Evolutionary conservation across 2,113 vertebrate species (phyloP), one percentile per base, ranked within the genome.

Genomic region (Hippocampus zosterae): DNA sequence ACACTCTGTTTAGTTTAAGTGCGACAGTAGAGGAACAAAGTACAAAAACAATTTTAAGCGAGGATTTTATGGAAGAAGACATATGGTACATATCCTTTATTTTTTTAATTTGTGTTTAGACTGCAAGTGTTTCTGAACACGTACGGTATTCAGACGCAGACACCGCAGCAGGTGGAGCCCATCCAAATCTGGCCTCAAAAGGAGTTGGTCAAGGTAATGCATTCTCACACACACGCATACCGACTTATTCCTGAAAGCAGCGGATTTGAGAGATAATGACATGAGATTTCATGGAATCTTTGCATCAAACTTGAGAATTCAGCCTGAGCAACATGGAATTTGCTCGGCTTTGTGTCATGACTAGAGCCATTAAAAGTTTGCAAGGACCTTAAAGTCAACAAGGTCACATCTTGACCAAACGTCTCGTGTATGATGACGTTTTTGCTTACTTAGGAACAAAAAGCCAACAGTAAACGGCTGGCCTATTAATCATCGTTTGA

Each of bases 181-280:
- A 99, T 99, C 82, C 97, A 99, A 89, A 99, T 99, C 84, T 99
- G 97, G 97, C 92, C 96, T 46, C 97, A 99, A 77, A 94, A 96
- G 78, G 97, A 99, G 69, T 94, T 99, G 61, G 96, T 98, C 46
- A 99, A 99, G 91, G 97, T 99, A 92, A 56, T 52, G 75, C 19
- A n/a, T 29, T 9, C 64, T 12, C 59, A 62, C 29, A 33, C 11
- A 6, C 33, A 21, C 29, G 8, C 12, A 6, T 4, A 29, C 59
- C 33, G 18, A 63, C 44, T 29, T 59, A 59, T 27, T 16, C 13
- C n/a, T 13, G n/a, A 56, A 56, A 23, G 10, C 53, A 56, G 53
- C 23, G 12, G 53, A 56, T 56, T 56, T 56, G 53, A 12, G 53
- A 23, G n/a, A 11, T 52, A 21, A 52, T 9, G 50, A 12, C 50